Evolutionary conservation across 2,113 vertebrate genomes (phyloP), one percentile per base, ranked within the genome.

Genomic region (Phycodurus eques): DNA sequence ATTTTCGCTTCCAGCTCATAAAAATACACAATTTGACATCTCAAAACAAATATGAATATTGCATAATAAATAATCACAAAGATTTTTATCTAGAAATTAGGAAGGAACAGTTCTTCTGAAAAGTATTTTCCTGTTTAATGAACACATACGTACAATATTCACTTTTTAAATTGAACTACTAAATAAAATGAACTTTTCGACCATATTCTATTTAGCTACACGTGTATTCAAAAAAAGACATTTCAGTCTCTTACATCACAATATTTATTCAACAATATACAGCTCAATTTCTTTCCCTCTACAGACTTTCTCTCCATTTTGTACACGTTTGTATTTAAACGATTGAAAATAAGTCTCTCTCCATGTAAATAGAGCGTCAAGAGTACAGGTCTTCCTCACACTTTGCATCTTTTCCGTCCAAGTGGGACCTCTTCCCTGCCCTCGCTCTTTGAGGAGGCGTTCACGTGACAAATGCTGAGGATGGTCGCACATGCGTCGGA

Each of bases 261-360:
- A 94, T 96, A 96, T 98, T 96, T 96, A 96, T 96, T 97, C 94
- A 95, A 95, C 94, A 95, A 95, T 92, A 95, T 95, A 94, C 94
- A 94, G 92, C 94, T 94, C 92, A 64, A 80, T 83, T 90, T 87
- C 78, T 83, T 90, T 88, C 79, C 91, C 94, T 96, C 95, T 92
- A 93, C 92, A 94, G 94, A 94, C 83, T 89, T 71, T 62, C 72
- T 85, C 81, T 90, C 53, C 77, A 73, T 91, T 96, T 96, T 98
- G 91, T 96, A 96, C 95, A 99, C 93, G 1, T 90, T 93, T 77
- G 85, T 96, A 97, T 98, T 95, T 99, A 98, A 95, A 98, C 87
- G 86, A 91, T 94, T 94, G 97, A 96, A 97, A 97, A 97, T 96
- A 96, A 95, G 93, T 94, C 93, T 91, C 84, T 94, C 93, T 95